Base-by-base conservation (phyloP, 2,888 invertebrate species). In the Agonopterix alstromeriana region DNA sequence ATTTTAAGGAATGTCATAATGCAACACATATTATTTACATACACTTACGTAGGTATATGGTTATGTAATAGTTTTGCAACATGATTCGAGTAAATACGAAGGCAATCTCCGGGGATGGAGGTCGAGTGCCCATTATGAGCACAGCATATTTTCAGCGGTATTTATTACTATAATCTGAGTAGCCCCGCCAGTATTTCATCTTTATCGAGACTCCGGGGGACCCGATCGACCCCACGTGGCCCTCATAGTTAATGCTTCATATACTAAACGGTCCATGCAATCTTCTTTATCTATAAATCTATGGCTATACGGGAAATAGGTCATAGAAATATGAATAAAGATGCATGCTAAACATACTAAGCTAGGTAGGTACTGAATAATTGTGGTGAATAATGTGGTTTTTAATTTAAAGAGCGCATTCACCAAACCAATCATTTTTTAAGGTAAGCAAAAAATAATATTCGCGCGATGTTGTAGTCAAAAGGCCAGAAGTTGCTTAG, bases 101-200 rank as follows among this genome's bases (percentile, higher is more conserved):
- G 35, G 46, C 42, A 46, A 41, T 46, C 35, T 41, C 46, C 46
- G 42, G 45, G 38, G 35, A 35, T 10, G 17, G 12, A 57, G 59
- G 55, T 63, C 60, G 60, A 58, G 57, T 56, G 54, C 53, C 58
- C 52, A 56, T 61, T 64, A 58, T 54, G 65, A 62, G 60, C 55
- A 54, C 45, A 54, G 65, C 67, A 69, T 66, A 73, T 73, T 70
- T 73, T 69, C 69, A 61, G 58, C 60, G 61, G 65, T 74, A 76
- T 73, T 73, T 76, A 74, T 74, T 65, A 60, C 61, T 60, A 63
- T 74, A 73, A 76, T 73, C 69, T 67, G 61, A 65, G 69, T 60
- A 58, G 51, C 54, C 70, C 66, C 54, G 47, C 43, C 62, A 64
- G 63, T 76, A 70, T 71, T 66, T 76, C 66, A 73, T 65, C 55